A percentile compares a stretch with the other conserved stretches of the same genome.
Conservation (phyloP, 2,797 vertebrate species). For the Jordanella pulchra region DNA sequence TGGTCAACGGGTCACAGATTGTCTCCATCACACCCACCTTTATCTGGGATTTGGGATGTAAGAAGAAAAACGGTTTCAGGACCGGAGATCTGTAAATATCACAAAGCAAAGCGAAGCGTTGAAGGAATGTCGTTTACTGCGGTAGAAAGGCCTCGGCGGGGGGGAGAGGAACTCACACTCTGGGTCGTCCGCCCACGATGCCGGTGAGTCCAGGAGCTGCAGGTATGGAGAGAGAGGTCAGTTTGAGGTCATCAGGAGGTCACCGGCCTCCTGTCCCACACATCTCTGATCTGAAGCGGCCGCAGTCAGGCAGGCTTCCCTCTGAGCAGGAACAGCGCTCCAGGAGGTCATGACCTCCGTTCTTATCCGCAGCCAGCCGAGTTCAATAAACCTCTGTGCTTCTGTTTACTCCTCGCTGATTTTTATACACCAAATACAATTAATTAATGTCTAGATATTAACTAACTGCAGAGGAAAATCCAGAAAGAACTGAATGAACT, state of each 20-base stretch:
- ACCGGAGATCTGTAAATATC: conserved; percentile 80
- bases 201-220: conserved; percentile 85
- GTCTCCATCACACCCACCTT: conserved; percentile 70
- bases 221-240: background rate
- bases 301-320: conserved; percentile 27
- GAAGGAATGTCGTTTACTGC: background rate
- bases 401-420: background rate
- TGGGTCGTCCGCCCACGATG: conserved; percentile 82
- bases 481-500: background rate
- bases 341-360: conserved; percentile 14
- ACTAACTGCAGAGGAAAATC: background rate
- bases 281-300: background rate
- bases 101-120: background rate
- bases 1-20: background rate
- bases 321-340: conserved; percentile 16
- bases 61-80: conserved; percentile 88
- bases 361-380: conserved; percentile 30
- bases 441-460: background rate
- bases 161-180: conserved; percentile 77
- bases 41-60: conserved; percentile 81
- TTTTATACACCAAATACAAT: background rate
- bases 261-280: background rate
- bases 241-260: background rate
- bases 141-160: background rate
- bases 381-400: conserved; percentile 2